phyloP scores from a whole-genome alignment of 2,797 vertebrate genomes.

The Ctenopoma multispine region DNA sequence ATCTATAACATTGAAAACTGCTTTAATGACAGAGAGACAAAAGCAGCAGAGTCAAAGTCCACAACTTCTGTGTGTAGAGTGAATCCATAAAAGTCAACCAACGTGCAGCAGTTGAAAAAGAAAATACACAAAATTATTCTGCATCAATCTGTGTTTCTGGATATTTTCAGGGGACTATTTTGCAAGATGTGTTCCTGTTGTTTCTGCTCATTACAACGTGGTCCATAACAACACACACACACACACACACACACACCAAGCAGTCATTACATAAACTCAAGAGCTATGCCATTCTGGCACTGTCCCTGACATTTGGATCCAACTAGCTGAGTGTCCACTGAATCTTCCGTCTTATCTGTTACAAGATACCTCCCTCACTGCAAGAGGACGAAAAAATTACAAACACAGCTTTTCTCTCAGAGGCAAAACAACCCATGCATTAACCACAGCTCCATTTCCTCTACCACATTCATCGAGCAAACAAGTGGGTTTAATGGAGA shows the following conservation, averaged over 20 bases:
- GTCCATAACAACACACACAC: conserved; percentile 17
- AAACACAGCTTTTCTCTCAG: conserved; percentile 23
- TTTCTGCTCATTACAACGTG: conserved; percentile 6
- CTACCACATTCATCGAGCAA: conserved; percentile 65
- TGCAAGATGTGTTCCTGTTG: conserved; percentile 8
- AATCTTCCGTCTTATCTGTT: conserved; percentile 36
- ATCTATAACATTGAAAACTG: conserved; percentile 21
- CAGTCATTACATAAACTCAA: conserved; percentile 55
- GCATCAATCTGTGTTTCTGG: not conserved
- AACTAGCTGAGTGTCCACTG: conserved; percentile 46
- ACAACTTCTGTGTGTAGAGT: not conserved
- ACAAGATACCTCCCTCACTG: conserved; percentile 8
- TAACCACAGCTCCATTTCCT: conserved; percentile 71
- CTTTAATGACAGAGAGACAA: conserved; percentile 25
- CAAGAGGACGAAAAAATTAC: conserved; percentile 23
- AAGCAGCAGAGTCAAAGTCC: not conserved
- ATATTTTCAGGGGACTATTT: not conserved
- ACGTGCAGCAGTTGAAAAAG: not conserved
- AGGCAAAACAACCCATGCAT: conserved; percentile 66
- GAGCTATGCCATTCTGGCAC: conserved; percentile 52
- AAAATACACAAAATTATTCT: not conserved
- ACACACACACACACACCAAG: conserved; percentile 14
- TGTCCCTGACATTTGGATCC: conserved; percentile 35
- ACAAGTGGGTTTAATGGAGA: conserved; percentile 76
- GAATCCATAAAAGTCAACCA: conserved; percentile 6